Base-by-base conservation (phyloP, 2,113 vertebrate genomes). In the Lates calcarifer region DNA sequence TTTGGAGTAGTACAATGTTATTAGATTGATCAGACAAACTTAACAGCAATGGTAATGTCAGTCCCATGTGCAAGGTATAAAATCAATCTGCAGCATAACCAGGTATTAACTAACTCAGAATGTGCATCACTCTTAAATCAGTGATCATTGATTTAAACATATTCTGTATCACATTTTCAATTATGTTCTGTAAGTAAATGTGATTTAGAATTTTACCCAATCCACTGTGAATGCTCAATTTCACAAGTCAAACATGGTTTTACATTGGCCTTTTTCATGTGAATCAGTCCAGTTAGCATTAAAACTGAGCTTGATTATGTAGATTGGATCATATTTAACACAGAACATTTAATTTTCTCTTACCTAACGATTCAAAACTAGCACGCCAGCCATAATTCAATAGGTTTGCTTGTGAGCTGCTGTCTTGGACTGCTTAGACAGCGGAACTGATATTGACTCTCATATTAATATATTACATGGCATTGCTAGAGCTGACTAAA, bases 401-500 rank as follows among this genome's bases (percentile, higher is more conserved):
- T 29, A 56, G 22, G 33, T 58, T 56, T 70, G 22, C 22, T 75
- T 26, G 18, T 5, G 26, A 70, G 33, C 26, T 26, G 18, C 58
- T 57, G 49, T 61, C 35, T 67, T 61, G 22, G 24, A 37, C 55
- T 7, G 18, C 43, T 47, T 47, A 58, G 47, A 29, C 47, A 68
- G 49, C 26, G 62, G 9, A 63, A 35, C 31, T 4, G 20, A 13
- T 41, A 65, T 51, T 60, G 62, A 63, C 33, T 62, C 15, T 65
- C 26, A 56, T 24, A 31, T 63, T 51, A 58, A 18, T 62, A 57
- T 26, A 62, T 63, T 51, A 58, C 73, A 69, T 75, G 35, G 57
- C 37, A 69, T 58, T 64, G 69, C 37, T 29, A 58, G 28, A 26
- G 49, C 26, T 64, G 47, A 72, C 58, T 35, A 18, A 79, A 86